Base-by-base conservation (phyloP, 2,797 vertebrate species). In the Enteromius argenteus region DNA sequence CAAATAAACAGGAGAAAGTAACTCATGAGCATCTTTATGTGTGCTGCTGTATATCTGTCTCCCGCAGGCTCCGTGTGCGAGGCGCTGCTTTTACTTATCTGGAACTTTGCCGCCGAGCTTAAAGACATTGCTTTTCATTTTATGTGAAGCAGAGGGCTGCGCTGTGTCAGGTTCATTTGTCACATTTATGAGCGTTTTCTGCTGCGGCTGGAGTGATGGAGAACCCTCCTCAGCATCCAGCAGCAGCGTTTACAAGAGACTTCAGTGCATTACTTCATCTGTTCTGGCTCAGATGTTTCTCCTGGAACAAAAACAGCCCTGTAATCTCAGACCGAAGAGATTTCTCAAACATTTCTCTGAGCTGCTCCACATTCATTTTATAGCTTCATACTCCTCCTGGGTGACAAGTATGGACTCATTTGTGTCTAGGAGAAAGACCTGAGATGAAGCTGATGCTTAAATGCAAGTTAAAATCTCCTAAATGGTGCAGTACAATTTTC, bases 71-170 rank as follows among this genome's bases (percentile, higher is more conserved):
- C 15, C 4, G 11, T 51, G 46, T 74, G 71, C 10, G 0, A 53
- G 49, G n/a, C 72, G 1, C 30, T 74, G 72, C 72, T 74, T 74
- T 74, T 35, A 53, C 72, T 74, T 74, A 53, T 74, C 30, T 14
- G 72, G 72, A 53, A 11, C 30, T 21, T 73, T 35, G 17, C 46
- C 46, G 30, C 17, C 32, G 5, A 1, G 49, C 49, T 37, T 74
- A 37, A 37, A 74, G 30, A 74, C 72, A 74, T 74, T 35, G 49
- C 72, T 74, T 53, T 74, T 74, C 32, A 74, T 74, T 74, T 14
- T 35, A 53, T 53, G 72, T 53, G 71, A 74, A 53, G 72, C 49
- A 35, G 72, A 74, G 72, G 30, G 19, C 49, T 74, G 72, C 17
- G 1, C 1, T 35, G 72, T 35, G 72, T 53, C 72, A 53, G 72